These are phyloP conservation scores for Geophilus truncorum DNA, from an alignment of 2,888 invertebrate genomes.

Conservation along the genomic window DNA sequence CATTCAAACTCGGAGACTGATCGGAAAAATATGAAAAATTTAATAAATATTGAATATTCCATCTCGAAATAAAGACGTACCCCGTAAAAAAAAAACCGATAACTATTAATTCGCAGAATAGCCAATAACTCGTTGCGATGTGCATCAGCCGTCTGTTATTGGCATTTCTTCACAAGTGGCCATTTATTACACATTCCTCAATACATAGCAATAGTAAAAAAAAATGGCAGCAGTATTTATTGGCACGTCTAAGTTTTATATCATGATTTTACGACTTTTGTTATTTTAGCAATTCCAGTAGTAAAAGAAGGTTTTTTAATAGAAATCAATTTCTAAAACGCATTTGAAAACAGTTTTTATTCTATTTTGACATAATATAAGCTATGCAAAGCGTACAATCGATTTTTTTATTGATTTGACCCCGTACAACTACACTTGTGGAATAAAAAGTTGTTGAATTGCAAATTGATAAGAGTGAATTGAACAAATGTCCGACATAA, in stretches of 20 bases:
- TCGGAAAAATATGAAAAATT: neutral
- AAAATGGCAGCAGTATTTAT: neutral
- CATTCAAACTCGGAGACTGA: neutral
- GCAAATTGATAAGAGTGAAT: neutral
- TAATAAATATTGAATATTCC: neutral
- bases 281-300: neutral
- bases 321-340: neutral
- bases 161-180: neutral
- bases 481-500: neutral
- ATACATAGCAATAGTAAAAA: neutral
- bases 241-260: neutral
- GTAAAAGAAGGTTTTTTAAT: neutral
- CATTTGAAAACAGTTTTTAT: constrained; percentile 2
- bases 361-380: neutral
- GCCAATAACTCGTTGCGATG: neutral
- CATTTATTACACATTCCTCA: constrained; percentile 13
- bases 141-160: neutral
- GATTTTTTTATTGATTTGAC: constrained; percentile 14
- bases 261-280: neutral
- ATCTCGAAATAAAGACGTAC: neutral
- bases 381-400: neutral
- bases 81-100: neutral
- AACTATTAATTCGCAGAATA: constrained; percentile 1
- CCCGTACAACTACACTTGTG: neutral
- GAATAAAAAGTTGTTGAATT: constrained; percentile 8